phyloP scores from a whole-genome alignment of 1,140 invertebrate genomes.

The Anastrepha ludens region DNA sequence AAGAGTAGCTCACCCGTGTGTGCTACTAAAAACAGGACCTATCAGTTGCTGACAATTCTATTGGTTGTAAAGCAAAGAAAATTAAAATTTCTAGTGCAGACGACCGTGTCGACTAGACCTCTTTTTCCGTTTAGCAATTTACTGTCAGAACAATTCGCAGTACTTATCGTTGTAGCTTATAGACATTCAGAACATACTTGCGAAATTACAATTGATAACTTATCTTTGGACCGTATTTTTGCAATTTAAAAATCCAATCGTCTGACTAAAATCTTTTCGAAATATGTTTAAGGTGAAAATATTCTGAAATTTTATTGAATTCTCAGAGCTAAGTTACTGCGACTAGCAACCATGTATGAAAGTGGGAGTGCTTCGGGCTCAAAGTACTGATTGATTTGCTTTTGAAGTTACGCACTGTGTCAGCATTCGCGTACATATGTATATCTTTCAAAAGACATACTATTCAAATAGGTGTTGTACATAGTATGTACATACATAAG shows the following conservation, averaged over 20 bases:
- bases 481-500: no score
- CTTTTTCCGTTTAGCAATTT: background rate
- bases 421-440: no score
- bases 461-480: no score
- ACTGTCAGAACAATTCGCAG: background rate
- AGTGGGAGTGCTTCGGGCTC: background rate
- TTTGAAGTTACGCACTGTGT: no score
- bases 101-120: no score
- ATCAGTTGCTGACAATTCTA: no score
- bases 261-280: conserved; percentile 49
- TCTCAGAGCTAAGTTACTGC: background rate
- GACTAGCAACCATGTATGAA: background rate
- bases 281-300: conserved; percentile 45
- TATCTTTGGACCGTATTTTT: background rate
- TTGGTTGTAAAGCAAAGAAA: no score
- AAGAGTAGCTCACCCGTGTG: no score
- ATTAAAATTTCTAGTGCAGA: no score
- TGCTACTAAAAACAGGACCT: no score
- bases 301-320: conserved; percentile 29
- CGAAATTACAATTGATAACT: conserved; percentile 9
- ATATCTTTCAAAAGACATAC: no score
- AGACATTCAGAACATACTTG: background rate
- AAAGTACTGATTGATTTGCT: background rate
- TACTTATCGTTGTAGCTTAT: background rate
- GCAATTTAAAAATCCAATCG: conserved; percentile 27